phyloP scores from a whole-genome alignment of 2,888 invertebrate genomes.

The Drepana falcataria region DNA sequence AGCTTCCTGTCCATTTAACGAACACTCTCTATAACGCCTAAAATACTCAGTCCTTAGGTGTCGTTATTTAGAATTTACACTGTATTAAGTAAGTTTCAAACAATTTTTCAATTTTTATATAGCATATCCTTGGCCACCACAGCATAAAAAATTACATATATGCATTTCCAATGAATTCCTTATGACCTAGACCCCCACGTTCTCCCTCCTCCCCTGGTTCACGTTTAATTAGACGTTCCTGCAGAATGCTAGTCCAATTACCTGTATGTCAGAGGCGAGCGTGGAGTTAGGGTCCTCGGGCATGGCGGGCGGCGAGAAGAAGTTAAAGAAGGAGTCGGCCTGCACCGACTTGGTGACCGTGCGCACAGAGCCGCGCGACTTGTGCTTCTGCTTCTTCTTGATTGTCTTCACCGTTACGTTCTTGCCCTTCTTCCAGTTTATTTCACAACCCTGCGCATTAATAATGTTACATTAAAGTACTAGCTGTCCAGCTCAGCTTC shows the following conservation, averaged over 20 bases:
- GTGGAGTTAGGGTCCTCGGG: slow-evolving; percentile 90
- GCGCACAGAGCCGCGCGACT: slow-evolving; percentile 94
- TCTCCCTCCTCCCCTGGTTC: no score
- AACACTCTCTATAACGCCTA: no score
- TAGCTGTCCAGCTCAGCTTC: slow-evolving; percentile 9
- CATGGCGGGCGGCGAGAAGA: slow-evolving; percentile 94
- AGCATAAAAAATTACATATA: no score
- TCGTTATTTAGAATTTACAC: no score
- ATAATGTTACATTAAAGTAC: background rate
- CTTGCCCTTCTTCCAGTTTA: slow-evolving; percentile 98
- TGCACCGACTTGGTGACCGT: slow-evolving; percentile 97
- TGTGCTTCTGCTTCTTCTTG: slow-evolving; percentile 99
- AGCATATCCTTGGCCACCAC: no score
- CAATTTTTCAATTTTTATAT: no score
- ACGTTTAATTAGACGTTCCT: no score
- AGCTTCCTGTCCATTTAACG: no score
- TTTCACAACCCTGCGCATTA: slow-evolving; percentile 86
- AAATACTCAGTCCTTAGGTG: no score
- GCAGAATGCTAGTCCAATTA: slow-evolving; percentile 28
- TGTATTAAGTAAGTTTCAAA: no score
- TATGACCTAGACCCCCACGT: no score
- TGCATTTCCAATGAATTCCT: no score
- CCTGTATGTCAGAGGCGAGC: slow-evolving; percentile 91
- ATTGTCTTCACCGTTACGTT: slow-evolving; percentile 97
- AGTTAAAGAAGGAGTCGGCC: slow-evolving; percentile 99